Conservation (phyloP, 2,888 invertebrate genomes). For the Oxyteleia sp. region DNA sequence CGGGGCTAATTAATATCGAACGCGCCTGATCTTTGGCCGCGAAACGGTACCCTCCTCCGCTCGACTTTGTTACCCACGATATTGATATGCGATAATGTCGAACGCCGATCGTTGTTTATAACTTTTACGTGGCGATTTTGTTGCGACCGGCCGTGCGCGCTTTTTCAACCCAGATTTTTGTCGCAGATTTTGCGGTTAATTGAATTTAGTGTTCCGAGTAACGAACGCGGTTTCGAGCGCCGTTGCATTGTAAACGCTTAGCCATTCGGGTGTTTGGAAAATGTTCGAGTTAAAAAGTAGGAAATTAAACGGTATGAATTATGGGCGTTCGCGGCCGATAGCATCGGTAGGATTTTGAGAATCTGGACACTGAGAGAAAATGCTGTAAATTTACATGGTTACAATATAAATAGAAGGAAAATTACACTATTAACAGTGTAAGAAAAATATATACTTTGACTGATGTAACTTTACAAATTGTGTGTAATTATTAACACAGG, state of each 20-base stretch:
- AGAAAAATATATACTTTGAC: too few species aligned
- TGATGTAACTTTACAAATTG: too few species aligned
- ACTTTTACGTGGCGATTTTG: slow-evolving; percentile 59
- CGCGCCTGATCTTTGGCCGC: slow-evolving; percentile 70
- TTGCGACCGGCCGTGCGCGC: slow-evolving; percentile 25
- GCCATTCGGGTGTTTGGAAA: background rate
- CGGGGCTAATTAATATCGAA: slow-evolving; percentile 71
- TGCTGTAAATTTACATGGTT: too few species aligned
- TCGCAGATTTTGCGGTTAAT: slow-evolving; percentile 58
- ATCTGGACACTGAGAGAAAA: too few species aligned
- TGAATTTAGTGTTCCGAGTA: slow-evolving; percentile 61
- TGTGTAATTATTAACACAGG: too few species aligned
- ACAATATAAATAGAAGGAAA: too few species aligned
- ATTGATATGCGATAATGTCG: slow-evolving; percentile 69
- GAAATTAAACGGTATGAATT: too few species aligned
- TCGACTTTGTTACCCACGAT: slow-evolving; percentile 71
- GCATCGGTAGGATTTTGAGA: too few species aligned
- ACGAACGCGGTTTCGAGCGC: slow-evolving; percentile 18
- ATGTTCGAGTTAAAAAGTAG: too few species aligned
- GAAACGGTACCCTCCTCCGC: slow-evolving; percentile 65
- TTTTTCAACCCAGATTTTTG: slow-evolving; percentile 55
- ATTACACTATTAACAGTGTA: too few species aligned
- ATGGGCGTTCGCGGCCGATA: too few species aligned
- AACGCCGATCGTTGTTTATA: slow-evolving; percentile 69
- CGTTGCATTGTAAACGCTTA: background rate